Evolutionary conservation across 2,797 vertebrate genomes (phyloP), one percentile per base, ranked within the genome.

Genomic region (Pangasius mekongensis): DNA sequence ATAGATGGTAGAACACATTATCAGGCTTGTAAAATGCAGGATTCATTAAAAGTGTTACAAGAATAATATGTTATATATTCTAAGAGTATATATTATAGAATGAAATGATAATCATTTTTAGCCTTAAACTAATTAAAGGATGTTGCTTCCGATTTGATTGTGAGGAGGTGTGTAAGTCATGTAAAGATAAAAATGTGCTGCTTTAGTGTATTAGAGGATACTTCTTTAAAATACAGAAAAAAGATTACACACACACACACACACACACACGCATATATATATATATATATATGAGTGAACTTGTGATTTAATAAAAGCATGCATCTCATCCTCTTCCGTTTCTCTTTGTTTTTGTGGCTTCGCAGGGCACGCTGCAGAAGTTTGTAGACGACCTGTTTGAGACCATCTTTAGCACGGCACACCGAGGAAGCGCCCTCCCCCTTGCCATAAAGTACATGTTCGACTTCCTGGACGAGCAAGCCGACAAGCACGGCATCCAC

Each of bases 381-480:
- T 99, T 99, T 83, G 98, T 99, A 88, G 98, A 99, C 0, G 98
- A 99, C 94, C 96, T 99, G 86, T 99, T 99, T 81, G 98, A 99
- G 95, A 99, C 98, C 90, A 99, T 99, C 95, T 99, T 99, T 95
- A 99, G 98, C 95, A 99, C 98, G 0, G 98, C 98, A 0, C 98
- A 99, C 91, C 95, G 98, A 22, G 98, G 98, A 91, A 98, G 98
- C 0, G 98, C 98, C 0, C 96, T 99, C 77, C 98, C 98, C 1
- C 95, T 99, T 92, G 98, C 98, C 91, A 99, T 99, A 95, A 99
- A 99, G 89, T 99, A 99, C 95, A 99, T 99, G 98, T 99, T 99
- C 5, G 98, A 99, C 93, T 99, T 99, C 94, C 95, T 99, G 93
- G 98, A 99, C 0, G 98, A 99, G 93, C 98, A 99, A 94, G 98